A percentile compares a stretch with the other conserved stretches of the same genome.
Evolutionary conservation across 2,113 vertebrate genomes (phyloP).

Genomic region (Hiodon tergisus): DNA sequence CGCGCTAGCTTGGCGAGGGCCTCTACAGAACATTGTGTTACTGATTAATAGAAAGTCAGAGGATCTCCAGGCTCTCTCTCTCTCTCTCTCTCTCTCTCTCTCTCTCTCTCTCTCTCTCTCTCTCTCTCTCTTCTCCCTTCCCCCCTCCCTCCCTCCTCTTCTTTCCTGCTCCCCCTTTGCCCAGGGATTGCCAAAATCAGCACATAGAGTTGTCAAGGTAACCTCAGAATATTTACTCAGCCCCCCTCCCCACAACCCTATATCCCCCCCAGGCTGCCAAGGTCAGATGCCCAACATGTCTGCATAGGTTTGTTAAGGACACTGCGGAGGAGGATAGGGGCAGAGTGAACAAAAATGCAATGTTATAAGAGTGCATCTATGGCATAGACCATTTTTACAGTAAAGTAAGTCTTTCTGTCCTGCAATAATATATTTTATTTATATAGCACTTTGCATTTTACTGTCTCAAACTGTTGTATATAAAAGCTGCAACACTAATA

Average conservation of each 20-base stretch:
- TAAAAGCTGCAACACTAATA: no score
- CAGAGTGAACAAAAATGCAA: no score
- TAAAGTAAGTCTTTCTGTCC: no score
- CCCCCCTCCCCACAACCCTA: conserved; percentile 83
- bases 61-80: conserved; percentile 74
- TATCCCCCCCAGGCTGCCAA: no score
- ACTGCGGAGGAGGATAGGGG: conserved; percentile 67
- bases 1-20: conserved; percentile 64
- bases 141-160: conserved; percentile 20
- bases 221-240: conserved; percentile 83
- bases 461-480: no score
- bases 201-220: conserved; percentile 93
- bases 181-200: conserved; percentile 88
- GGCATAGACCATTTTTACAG: no score
- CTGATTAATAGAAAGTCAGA: conserved; percentile 81
- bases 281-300: conserved; percentile 75
- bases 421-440: no score
- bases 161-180: conserved; percentile 40
- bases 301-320: conserved; percentile 71
- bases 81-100: conserved; percentile 38
- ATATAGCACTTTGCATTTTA: no score
- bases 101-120: conserved; percentile 10
- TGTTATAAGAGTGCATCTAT: no score
- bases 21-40: conserved; percentile 74
- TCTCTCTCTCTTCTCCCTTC: not conserved